A percentile compares a stretch with the other conserved stretches of the same genome.
These are phyloP conservation scores for Opisthocomus hoazin DNA, from an alignment of 2,113 vertebrate species.

Conservation along the genomic window DNA sequence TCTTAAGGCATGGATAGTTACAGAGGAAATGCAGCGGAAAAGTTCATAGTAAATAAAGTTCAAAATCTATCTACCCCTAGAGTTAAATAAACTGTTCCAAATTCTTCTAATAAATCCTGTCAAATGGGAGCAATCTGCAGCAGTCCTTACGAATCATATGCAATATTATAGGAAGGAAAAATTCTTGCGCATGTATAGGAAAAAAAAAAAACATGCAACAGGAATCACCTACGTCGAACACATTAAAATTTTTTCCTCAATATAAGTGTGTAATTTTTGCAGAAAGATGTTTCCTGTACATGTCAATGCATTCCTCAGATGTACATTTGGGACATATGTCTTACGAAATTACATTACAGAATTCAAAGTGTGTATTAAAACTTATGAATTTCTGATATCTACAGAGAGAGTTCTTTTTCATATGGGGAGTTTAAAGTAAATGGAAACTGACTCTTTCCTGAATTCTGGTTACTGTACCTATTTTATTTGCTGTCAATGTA, in stretches of 20 bases:
- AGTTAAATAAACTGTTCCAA: background rate
- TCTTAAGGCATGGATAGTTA: background rate
- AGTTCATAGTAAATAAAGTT: background rate
- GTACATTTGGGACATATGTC: fast-evolving
- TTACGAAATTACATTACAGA: background rate
- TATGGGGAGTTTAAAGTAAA: background rate
- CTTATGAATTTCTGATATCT: background rate
- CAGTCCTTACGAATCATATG: background rate
- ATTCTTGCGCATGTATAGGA: background rate
- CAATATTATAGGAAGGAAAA: background rate
- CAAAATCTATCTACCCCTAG: background rate
- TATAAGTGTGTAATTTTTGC: background rate
- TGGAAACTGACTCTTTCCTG: background rate
- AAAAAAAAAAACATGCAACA: background rate
- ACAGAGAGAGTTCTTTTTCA: background rate
- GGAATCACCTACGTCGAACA: background rate
- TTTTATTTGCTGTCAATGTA: background rate
- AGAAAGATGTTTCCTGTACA: background rate
- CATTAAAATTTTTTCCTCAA: background rate
- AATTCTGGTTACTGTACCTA: background rate
- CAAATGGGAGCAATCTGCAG: background rate
- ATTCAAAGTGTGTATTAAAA: background rate
- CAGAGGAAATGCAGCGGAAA: background rate
- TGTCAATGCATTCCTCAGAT: background rate
- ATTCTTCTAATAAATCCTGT: background rate